A percentile compares a stretch with the other conserved stretches of the same genome.
Conservation (phyloP, 2,888 invertebrate species). For the Apodemia hepburni region DNA sequence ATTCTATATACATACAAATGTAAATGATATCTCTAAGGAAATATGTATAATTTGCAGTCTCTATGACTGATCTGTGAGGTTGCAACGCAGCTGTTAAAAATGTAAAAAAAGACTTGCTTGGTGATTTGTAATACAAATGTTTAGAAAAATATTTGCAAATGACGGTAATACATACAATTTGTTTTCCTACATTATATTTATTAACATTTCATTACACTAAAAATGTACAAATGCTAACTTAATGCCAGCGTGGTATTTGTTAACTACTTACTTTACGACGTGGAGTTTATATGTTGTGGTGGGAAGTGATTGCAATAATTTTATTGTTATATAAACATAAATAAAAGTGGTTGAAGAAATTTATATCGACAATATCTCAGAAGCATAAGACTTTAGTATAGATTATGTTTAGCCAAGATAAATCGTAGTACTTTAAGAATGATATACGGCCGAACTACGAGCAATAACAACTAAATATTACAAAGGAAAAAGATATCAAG, state of each 20-base stretch:
- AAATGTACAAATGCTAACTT: slow-evolving; percentile 12
- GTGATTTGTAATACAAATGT: slow-evolving; percentile 4
- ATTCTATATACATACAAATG: neutral
- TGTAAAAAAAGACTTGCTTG: neutral
- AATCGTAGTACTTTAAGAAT: neutral
- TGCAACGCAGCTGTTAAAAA: neutral
- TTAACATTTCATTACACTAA: slow-evolving; percentile 15
- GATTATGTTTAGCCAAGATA: neutral
- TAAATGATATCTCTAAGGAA: neutral
- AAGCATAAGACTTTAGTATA: neutral
- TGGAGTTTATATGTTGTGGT: slow-evolving; percentile 12
- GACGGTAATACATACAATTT: slow-evolving; percentile 11
- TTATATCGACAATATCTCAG: too few relatives aligned
- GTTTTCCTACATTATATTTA: slow-evolving; percentile 6
- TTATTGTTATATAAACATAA: slow-evolving; percentile 15
- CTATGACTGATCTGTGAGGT: neutral
- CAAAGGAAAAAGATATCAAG: neutral
- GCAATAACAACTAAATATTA: neutral
- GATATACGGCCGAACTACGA: neutral
- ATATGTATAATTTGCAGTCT: neutral
- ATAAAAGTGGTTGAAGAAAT: too few relatives aligned
- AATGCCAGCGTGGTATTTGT: slow-evolving; percentile 10
- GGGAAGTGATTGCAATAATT: slow-evolving; percentile 8
- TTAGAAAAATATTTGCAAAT: slow-evolving; percentile 14
- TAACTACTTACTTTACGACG: neutral